phyloP scores from a whole-genome alignment of 1,140 invertebrate species.

The Parapsyche elsis region DNA sequence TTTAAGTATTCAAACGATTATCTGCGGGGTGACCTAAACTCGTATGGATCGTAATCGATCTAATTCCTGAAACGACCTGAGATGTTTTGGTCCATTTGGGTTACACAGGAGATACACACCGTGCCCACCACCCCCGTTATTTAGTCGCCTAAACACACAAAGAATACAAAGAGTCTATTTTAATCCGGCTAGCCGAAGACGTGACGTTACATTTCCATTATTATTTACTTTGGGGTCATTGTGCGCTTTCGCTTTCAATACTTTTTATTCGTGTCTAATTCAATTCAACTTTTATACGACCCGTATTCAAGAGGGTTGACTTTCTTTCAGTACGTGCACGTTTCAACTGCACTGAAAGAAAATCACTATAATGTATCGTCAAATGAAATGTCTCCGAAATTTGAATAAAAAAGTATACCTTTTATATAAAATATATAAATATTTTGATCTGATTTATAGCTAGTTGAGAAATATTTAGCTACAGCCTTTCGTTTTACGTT shows the following conservation, averaged over 20 bases:
- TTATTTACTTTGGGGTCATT: not conserved
- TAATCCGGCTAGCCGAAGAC: not conserved
- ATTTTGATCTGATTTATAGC: too few relatives aligned
- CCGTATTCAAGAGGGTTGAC: not conserved
- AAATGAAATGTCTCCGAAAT: too few relatives aligned
- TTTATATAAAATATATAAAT: too few relatives aligned
- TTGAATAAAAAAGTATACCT: too few relatives aligned
- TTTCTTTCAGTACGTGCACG: too few relatives aligned
- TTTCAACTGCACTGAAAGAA: too few relatives aligned
- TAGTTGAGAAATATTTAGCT: too few relatives aligned
- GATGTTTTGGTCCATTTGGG: conserved; percentile 26
- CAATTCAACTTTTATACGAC: not conserved
- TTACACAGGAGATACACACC: not conserved
- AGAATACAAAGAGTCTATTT: conserved; percentile 12
- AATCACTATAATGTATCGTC: too few relatives aligned
- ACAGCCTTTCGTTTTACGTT: not conserved
- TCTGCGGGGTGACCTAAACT: not conserved
- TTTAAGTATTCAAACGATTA: not conserved
- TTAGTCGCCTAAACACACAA: conserved; percentile 2
- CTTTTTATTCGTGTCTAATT: not conserved
- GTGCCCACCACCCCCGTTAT: not conserved
- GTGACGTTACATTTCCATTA: not conserved
- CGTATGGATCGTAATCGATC: conserved; percentile 10
- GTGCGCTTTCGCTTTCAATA: not conserved
- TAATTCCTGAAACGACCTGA: conserved; percentile 31